Percentiles rank a stretch among this genome's conserved stretches.
These are phyloP conservation scores for Drosophila saltans DNA, from an alignment of 1,140 invertebrate genomes.

Conservation along the genomic window DNA sequence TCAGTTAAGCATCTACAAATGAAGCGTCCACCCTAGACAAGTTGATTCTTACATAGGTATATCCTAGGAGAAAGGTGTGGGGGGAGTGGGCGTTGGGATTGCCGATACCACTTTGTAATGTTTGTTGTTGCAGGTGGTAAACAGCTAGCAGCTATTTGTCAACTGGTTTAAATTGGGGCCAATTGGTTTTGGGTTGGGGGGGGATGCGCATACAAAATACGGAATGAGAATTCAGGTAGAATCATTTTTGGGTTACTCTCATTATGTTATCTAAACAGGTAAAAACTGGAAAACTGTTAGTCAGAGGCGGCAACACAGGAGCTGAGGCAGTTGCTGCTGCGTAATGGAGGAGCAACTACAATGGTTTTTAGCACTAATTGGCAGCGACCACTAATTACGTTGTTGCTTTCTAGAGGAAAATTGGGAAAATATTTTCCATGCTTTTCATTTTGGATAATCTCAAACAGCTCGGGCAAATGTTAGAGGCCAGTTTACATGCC, in stretches of 20 bases:
- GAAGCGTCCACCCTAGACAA: not conserved
- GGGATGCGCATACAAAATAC: constrained; percentile 47
- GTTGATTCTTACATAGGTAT: not conserved
- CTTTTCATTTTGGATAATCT: constrained; percentile 9
- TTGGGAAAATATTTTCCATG: constrained; percentile 32
- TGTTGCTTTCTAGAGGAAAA: constrained; percentile 44
- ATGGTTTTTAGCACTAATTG: constrained; percentile 57
- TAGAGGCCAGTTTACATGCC: not conserved
- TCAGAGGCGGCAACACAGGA: constrained; percentile 21
- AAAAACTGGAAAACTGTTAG: constrained; percentile 45
- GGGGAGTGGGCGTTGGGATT: not conserved
- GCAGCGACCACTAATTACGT: constrained; percentile 49
- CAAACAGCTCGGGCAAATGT: not conserved
- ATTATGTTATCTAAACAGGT: constrained; percentile 23
- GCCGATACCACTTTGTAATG: constrained; percentile 31
- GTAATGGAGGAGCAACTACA: constrained; percentile 50
- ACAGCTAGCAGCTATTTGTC: constrained; percentile 69
- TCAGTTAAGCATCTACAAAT: constrained; percentile 1
- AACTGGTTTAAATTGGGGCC: constrained; percentile 76
- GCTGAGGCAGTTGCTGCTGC: constrained; percentile 51
- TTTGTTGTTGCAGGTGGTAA: constrained; percentile 54
- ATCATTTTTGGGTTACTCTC: not conserved
- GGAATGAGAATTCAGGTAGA: constrained; percentile 34
- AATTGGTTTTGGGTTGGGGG: constrained; percentile 61
- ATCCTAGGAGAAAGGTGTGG: not conserved